Conservation (phyloP, 1,140 invertebrate species). For the Drosophila pandora region DNA sequence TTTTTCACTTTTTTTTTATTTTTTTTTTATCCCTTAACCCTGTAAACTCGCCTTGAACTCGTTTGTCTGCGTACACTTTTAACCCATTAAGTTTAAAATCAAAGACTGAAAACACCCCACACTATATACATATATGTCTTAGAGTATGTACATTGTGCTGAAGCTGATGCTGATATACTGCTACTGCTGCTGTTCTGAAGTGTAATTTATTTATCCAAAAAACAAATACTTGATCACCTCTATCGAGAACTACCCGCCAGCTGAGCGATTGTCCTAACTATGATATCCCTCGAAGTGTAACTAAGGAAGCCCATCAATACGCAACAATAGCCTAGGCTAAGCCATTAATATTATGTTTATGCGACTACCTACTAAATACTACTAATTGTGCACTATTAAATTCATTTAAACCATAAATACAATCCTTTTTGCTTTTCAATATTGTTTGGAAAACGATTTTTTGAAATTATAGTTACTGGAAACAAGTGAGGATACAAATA, state of each 20-base stretch:
- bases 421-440: background rate
- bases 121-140: slow-evolving; percentile 27
- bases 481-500: too few relatives aligned
- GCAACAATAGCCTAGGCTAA: slow-evolving; percentile 32
- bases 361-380: slow-evolving; percentile 69
- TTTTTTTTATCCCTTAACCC: slow-evolving; percentile 22
- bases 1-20: slow-evolving; percentile 37
- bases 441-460: too few relatives aligned
- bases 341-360: slow-evolving; percentile 61
- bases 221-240: slow-evolving; percentile 9
- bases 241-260: slow-evolving; percentile 13
- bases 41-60: slow-evolving; percentile 1
- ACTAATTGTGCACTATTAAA: slow-evolving; percentile 77
- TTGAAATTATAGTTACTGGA: too few relatives aligned
- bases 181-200: slow-evolving; percentile 46
- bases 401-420: slow-evolving; percentile 51
- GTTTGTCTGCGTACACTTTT: slow-evolving; percentile 39
- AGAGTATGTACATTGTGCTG: slow-evolving; percentile 25
- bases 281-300: background rate
- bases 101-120: slow-evolving; percentile 63
- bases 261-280: background rate
- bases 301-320: slow-evolving; percentile 12
- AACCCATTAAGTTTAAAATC: slow-evolving; percentile 72
- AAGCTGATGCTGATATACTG: slow-evolving; percentile 48
- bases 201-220: slow-evolving; percentile 66